Conservation (phyloP, 1,140 invertebrate species). For the Meloidogyne hapla region DNA sequence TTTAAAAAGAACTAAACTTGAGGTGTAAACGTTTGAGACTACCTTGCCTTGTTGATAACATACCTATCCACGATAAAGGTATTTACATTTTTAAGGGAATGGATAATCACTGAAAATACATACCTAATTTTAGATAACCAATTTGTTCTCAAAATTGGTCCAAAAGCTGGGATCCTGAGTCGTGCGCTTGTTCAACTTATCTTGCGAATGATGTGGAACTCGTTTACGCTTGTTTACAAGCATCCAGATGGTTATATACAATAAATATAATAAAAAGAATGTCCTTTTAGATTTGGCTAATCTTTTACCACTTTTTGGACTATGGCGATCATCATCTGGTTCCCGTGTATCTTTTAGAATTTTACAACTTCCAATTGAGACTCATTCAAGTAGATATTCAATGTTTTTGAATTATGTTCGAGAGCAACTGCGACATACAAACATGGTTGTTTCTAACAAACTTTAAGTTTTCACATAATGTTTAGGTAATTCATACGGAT, state of each 20-base stretch:
- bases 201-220: conserved; percentile 50
- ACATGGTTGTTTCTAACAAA: conserved; percentile 47
- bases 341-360: conserved; percentile 45
- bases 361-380: conserved; percentile 42
- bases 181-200: conserved; percentile 51
- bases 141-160: conserved; percentile 54
- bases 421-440: conserved; percentile 52
- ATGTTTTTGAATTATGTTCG: conserved; percentile 55
- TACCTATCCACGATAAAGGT: not conserved
- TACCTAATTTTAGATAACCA: conserved; percentile 36
- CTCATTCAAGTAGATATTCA: conserved; percentile 39
- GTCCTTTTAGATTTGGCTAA: conserved; percentile 39
- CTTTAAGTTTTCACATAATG: not conserved
- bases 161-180: conserved; percentile 38
- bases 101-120: not conserved
- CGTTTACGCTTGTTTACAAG: conserved; percentile 57
- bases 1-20: not conserved
- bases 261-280: conserved; percentile 9
- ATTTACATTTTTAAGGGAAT: not conserved
- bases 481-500: conserved; percentile 56
- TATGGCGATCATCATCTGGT: conserved; percentile 35
- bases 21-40: conserved; percentile 61
- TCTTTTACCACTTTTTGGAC: conserved; percentile 44
- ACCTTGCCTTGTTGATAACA: conserved; percentile 47
- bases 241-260: conserved; percentile 38